Evolutionary conservation across 2,113 vertebrate genomes (phyloP).

Genomic region (Xiphophorus couchianus): DNA sequence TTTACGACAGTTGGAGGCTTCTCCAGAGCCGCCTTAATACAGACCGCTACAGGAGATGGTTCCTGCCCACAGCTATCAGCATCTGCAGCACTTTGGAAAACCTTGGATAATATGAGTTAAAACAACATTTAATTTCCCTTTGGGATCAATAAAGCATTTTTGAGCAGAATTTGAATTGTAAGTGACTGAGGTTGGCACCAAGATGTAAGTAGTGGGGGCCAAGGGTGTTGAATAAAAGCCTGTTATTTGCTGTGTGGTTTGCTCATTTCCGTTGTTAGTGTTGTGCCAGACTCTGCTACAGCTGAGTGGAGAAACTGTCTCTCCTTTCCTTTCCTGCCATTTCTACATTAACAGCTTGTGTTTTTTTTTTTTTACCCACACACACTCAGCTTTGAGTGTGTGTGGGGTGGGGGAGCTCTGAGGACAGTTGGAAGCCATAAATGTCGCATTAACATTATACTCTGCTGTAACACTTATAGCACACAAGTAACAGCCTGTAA

Average conservation of each 20-base stretch:
- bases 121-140: too few relatives aligned
- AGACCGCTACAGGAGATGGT: too few relatives aligned
- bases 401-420: conserved; percentile 22
- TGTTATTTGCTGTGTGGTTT: conserved; percentile 79
- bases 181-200: conserved; percentile 63
- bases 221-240: conserved; percentile 69
- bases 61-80: too few relatives aligned
- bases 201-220: conserved; percentile 55
- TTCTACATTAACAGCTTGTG: conserved; percentile 55
- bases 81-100: too few relatives aligned
- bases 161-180: conserved; percentile 10
- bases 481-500: conserved; percentile 14
- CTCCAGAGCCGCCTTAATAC: too few relatives aligned
- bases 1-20: too few relatives aligned
- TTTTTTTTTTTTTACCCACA: conserved; percentile 10
- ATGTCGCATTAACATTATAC: conserved; percentile 17
- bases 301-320: conserved; percentile 61
- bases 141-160: too few relatives aligned
- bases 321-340: conserved; percentile 46
- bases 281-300: conserved; percentile 68
- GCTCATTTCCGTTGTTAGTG: conserved; percentile 81
- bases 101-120: too few relatives aligned
- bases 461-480: conserved; percentile 1
- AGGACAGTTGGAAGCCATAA: conserved; percentile 11
- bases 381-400: conserved; percentile 27